These are phyloP conservation scores for Rapana venosa DNA, from an alignment of 2,888 invertebrate species.

Conservation along the genomic window DNA sequence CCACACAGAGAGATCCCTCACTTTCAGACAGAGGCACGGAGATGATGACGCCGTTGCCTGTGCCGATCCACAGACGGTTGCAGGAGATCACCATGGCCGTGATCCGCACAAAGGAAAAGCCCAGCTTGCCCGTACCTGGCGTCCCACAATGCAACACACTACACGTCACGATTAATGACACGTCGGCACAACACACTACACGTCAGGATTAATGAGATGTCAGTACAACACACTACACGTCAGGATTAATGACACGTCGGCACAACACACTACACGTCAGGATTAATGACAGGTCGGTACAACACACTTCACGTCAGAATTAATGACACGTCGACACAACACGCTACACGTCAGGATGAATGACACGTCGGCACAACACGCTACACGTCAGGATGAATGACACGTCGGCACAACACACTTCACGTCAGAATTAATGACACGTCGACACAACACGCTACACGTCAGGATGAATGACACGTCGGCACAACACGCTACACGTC, in stretches of 20 bases:
- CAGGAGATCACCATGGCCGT: conserved; percentile 96
- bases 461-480: too few relatives aligned
- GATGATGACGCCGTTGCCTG: conserved; percentile 90
- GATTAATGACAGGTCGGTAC: too few relatives aligned
- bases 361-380: too few relatives aligned
- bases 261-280: too few relatives aligned
- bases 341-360: too few relatives aligned
- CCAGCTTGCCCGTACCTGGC: conserved; percentile 94
- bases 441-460: too few relatives aligned
- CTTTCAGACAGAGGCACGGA: conserved; percentile 86
- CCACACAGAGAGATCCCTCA: conserved; percentile 68
- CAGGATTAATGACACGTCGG: neutral
- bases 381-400: too few relatives aligned
- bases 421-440: too few relatives aligned
- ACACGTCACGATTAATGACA: conserved; percentile 2
- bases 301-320: too few relatives aligned
- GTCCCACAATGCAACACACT: neutral
- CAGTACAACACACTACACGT: neutral
- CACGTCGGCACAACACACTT: too few relatives aligned
- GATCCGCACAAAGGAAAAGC: conserved; percentile 96
- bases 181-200: neutral
- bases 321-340: too few relatives aligned
- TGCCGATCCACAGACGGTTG: conserved; percentile 97
- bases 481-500: too few relatives aligned
- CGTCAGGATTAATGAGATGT: neutral